A percentile compares a stretch with the other conserved stretches of the same genome.
phyloP scores from a whole-genome alignment of 2,113 vertebrate species.

The Aegotheles bennettii region DNA sequence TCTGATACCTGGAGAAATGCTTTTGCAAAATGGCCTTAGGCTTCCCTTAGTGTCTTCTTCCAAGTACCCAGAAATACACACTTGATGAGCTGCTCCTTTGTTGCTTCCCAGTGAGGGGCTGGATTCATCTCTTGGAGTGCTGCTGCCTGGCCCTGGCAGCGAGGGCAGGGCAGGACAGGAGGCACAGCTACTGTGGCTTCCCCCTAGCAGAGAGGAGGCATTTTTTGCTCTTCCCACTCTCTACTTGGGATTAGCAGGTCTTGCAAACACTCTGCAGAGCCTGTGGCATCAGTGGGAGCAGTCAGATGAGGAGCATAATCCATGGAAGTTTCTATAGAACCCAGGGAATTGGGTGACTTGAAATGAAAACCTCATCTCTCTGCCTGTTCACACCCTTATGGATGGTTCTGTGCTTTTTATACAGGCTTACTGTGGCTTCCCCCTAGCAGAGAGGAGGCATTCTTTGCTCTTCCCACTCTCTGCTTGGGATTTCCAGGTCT shows the following conservation, averaged over 20 bases:
- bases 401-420: background rate
- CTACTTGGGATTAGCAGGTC: accelerated
- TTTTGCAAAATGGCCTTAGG: background rate
- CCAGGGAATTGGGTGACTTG: background rate
- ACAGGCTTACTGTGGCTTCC: constrained; percentile 73
- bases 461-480: too few relatives aligned
- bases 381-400: background rate
- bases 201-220: too few relatives aligned
- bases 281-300: background rate
- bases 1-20: background rate
- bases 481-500: accelerated
- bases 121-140: background rate
- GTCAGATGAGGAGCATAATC: background rate
- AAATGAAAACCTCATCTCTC: background rate
- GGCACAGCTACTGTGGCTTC: background rate
- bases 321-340: background rate
- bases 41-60: background rate
- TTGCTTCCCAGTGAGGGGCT: background rate
- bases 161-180: background rate
- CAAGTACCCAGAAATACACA: background rate
- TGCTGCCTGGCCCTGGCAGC: background rate
- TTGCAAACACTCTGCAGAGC: too few relatives aligned
- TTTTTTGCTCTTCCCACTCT: background rate
- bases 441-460: background rate
- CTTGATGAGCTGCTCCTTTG: background rate